Percentiles rank a stretch among this genome's conserved stretches.
Conservation (phyloP, 2,797 vertebrate genomes). For the Anguilla megastoma region DNA sequence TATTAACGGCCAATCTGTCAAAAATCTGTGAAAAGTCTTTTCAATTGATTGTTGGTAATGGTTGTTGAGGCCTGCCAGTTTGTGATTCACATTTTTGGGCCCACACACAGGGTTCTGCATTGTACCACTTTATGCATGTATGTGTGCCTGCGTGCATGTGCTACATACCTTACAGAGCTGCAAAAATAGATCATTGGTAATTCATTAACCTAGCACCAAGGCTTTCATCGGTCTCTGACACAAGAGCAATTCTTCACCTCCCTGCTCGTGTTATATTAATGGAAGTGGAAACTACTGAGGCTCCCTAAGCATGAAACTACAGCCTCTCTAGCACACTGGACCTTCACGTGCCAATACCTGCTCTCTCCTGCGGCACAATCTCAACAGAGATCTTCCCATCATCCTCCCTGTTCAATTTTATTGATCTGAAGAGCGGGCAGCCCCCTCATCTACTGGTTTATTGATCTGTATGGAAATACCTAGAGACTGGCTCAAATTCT, state of each 20-base stretch:
- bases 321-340: neutral
- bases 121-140: too few species aligned
- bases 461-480: neutral
- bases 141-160: neutral
- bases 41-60: too few species aligned
- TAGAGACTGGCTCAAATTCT: neutral
- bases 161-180: neutral
- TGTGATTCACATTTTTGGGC: too few species aligned
- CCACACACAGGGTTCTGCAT: too few species aligned
- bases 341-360: neutral
- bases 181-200: slow-evolving; percentile 20
- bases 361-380: slow-evolving; percentile 16
- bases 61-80: too few species aligned
- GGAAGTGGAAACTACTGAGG: neutral
- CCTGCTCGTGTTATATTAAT: neutral
- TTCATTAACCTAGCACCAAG: slow-evolving; percentile 20
- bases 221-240: slow-evolving; percentile 10
- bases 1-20: too few species aligned
- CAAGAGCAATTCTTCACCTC: neutral
- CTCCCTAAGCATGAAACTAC: neutral
- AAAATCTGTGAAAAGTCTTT: too few species aligned
- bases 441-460: neutral
- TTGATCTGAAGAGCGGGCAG: neutral
- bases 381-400: neutral
- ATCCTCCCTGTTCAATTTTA: neutral